Conservation (phyloP, 2,888 invertebrate genomes). For the Allygus modestus region DNA sequence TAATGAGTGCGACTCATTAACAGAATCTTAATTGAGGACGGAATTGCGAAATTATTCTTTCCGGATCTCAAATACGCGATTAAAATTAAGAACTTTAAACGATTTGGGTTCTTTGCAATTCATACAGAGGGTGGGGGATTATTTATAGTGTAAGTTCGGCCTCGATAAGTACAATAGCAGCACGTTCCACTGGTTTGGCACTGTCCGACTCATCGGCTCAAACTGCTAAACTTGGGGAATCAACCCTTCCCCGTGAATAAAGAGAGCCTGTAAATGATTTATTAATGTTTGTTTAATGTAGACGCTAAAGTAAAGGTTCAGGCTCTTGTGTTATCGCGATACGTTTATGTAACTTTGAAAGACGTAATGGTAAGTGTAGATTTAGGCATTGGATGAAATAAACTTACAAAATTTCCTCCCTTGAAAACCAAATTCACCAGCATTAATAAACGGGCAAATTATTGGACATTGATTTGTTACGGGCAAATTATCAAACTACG, state of each 20-base stretch:
- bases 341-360: no score
- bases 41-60: background rate
- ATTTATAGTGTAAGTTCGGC: constrained; percentile 30
- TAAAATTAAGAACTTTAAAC: constrained; percentile 30
- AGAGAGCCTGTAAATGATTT: constrained; percentile 6
- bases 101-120: constrained; percentile 46
- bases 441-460: no score
- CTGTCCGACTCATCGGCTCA: background rate
- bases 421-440: no score
- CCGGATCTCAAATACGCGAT: background rate
- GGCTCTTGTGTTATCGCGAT: no score
- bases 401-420: no score
- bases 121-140: background rate
- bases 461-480: no score
- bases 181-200: background rate
- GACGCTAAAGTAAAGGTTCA: no score
- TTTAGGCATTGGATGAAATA: no score
- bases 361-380: no score
- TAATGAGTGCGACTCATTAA: constrained; percentile 7
- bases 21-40: background rate
- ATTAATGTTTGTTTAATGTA: background rate
- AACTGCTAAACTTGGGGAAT: constrained; percentile 17
- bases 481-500: no score
- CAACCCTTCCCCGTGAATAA: background rate
- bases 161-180: constrained; percentile 44